Evolutionary conservation across 2,888 invertebrate species (phyloP), one percentile per base, ranked within the genome.

Genomic region (Notodonta ziczac): DNA sequence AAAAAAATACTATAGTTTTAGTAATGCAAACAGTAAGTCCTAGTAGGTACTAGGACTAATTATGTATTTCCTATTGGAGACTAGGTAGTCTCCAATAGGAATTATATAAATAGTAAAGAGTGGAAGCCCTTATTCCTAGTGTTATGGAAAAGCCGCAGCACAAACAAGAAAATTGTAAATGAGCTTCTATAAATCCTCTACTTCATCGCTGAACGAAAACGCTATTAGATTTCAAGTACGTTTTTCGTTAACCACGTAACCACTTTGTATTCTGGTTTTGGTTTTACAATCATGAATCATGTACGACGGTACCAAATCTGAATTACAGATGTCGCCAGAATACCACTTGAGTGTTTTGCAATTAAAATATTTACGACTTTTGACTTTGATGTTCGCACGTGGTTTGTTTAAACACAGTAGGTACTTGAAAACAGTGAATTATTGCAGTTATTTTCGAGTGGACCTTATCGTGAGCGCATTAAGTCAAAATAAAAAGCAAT

Each of bases 401-500:
- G 76, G 77, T 80, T 79, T 77, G 78, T 78, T 77, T 77, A 71
- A 70, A 73, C 70, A 68, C 2, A 24, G 24, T 24, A 62, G 73
- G 81, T 79, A 87, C 91, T 91, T 86, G 87, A 90, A 81, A 80
- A 80, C 71, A 63, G 82, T 89, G 83, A 88, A 84, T 85, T 82
- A 87, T 83, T 77, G 67, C 78, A 50, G 59, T 67, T 68, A 72
- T 77, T 24, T 82, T 88, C 85, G 81, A 89, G 88, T 87, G 86
- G 58, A 53, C 57, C 70, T 84, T 86, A 88, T 88, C 88, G 83
- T 65, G 69, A 82, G 83, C 73, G 76, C 84, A 85, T 87, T 85
- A 84, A 70, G 74, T 69, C 72, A 65, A 77, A 77, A 81, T 80
- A 76, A 80, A 81, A 81, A 78, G 71, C 77, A 73, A 82, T 84